Base-by-base conservation (phyloP, 2,888 invertebrate species). In the Neocrepidodera transversa region DNA sequence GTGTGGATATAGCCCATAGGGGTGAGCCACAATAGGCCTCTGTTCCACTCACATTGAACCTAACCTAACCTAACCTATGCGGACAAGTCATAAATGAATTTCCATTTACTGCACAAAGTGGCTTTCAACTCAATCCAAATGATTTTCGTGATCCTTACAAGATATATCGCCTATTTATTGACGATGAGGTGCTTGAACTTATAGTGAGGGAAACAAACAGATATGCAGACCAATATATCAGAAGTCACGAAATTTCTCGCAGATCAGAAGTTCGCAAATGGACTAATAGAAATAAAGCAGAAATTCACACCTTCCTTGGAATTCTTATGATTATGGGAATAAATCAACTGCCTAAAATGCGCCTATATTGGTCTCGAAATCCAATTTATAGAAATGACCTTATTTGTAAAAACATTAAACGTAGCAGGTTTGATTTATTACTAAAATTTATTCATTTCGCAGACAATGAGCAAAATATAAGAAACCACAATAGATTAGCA, bases 381-480 rank as follows among this genome's bases (percentile, higher is more conserved):
- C 38, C 38, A 38, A 38, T 38, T n/a, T 38, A 38, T 14, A 38
- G 8, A 38, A 38, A 38, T 38, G 16, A 38, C 2, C 16, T 38
- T 2, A 48, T 48, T 14, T 30, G 2, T 14, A 48, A 48, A 48
- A 28, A 2, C 11, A 48, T 50, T 2, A 50, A 28, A 17, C 50
- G 50, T 17, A 17, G 16, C 50, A 18, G 52, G 13, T 52, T 52
- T 40, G 38, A 40, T 7, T 40, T 38, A 28, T 28, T 52, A 20
- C 26, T 40, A 3, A 52, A 52, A 52, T 52, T 52, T 13, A 36
- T 50, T 35, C 52, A 52, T 52, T 52, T 23, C 16, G 5, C 40
- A 4, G 16, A 52, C 40, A 40, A 52, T 14, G 52, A 40, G 8
- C 18, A 30, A 16, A 38, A 38, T 11, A 17, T 20, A 20, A 16